Conservation (phyloP, 2,888 invertebrate species). For the Drosophila percnosoma region DNA sequence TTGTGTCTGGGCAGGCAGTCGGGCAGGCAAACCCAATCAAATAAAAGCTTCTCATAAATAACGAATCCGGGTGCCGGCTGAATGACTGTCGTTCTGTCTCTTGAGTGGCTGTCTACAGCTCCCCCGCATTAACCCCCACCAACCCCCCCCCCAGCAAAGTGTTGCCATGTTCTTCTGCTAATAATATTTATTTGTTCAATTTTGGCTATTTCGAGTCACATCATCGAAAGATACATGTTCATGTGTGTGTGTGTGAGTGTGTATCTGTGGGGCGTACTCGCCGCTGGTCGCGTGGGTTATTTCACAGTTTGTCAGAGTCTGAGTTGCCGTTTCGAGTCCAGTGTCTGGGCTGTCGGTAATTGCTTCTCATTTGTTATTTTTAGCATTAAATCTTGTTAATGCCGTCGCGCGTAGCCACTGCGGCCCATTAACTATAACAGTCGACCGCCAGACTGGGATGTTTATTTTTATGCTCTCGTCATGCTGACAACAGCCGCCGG, state of each 20-base stretch:
- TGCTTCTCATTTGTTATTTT: constrained; percentile 77
- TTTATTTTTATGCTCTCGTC: constrained; percentile 61
- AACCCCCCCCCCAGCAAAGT: constrained; percentile 4
- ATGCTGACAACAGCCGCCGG: constrained; percentile 45
- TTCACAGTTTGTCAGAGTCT: constrained; percentile 50
- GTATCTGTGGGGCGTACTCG: constrained; percentile 59
- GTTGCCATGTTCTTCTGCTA: constrained; percentile 58
- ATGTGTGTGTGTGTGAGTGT: neutral
- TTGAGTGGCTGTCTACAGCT: constrained; percentile 40
- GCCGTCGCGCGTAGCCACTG: constrained; percentile 58
- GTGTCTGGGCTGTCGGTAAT: constrained; percentile 57
- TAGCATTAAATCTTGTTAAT: constrained; percentile 69
- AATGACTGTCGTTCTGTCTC: constrained; percentile 22
- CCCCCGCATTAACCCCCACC: neutral
- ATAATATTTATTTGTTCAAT: constrained; percentile 53
- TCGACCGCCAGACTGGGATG: constrained; percentile 41
- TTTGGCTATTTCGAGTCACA: constrained; percentile 76
- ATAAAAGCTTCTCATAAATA: constrained; percentile 65
- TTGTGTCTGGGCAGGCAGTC: constrained; percentile 47
- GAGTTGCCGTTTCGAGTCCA: constrained; percentile 13
- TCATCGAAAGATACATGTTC: constrained; percentile 36
- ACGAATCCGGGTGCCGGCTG: constrained; percentile 73
- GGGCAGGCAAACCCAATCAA: constrained; percentile 34
- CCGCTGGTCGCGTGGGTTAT: constrained; percentile 73
- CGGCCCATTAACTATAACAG: constrained; percentile 68